These are phyloP conservation scores for Augiades crinisus DNA, from an alignment of 2,888 invertebrate genomes.

Conservation along the genomic window DNA sequence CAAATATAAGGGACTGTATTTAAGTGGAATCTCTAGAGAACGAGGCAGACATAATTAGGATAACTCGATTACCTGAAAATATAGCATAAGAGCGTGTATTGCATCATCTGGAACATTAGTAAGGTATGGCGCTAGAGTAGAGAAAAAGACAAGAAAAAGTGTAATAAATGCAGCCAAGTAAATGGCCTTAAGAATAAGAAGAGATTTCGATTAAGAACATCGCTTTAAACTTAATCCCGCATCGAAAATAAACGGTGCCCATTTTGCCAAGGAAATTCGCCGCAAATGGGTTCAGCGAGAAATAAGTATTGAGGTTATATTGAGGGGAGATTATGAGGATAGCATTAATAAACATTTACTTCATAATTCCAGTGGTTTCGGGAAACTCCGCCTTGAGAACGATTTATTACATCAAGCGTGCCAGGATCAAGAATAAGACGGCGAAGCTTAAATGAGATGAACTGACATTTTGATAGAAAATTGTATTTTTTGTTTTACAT, in stretches of 20 bases:
- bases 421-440: constrained; percentile 15
- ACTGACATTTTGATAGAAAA: background rate
- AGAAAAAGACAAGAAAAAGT: no score
- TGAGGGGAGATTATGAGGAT: constrained; percentile 23
- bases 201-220: no score
- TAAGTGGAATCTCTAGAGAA: no score
- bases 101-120: no score
- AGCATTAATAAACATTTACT: constrained; percentile 21
- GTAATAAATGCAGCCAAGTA: no score
- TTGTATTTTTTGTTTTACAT: no score
- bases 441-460: constrained; percentile 5
- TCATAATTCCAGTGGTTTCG: constrained; percentile 6
- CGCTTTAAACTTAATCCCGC: constrained; percentile 14
- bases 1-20: no score
- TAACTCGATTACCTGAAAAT: no score
- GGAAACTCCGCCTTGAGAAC: constrained; percentile 1
- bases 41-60: no score
- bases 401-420: constrained; percentile 12
- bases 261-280: constrained; percentile 51
- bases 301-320: constrained; percentile 37
- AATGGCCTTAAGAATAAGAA: no score
- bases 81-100: no score
- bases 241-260: constrained; percentile 41
- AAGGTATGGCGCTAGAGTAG: no score
- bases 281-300: constrained; percentile 54